These are phyloP conservation scores for Panzeria rudis DNA, from an alignment of 2,888 invertebrate genomes.

Conservation along the genomic window DNA sequence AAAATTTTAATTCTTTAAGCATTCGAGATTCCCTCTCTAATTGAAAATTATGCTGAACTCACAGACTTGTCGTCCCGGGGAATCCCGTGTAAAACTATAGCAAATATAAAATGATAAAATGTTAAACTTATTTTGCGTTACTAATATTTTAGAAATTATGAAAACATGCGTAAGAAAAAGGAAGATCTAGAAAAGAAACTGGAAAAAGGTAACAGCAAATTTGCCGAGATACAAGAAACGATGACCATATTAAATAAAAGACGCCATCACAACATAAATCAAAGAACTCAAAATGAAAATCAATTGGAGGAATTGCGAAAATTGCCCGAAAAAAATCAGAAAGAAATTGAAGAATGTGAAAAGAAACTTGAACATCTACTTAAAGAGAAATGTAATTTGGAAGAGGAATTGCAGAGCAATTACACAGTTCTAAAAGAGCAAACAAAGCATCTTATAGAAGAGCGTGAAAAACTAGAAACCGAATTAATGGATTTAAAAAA, in stretches of 20 bases:
- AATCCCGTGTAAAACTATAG: no score
- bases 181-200: conserved; percentile 87
- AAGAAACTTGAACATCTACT: conserved; percentile 85
- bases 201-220: conserved; percentile 87
- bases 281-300: conserved; percentile 87
- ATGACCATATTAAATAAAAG: conserved; percentile 89
- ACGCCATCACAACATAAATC: conserved; percentile 89
- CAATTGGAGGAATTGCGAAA: conserved; percentile 87
- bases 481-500: conserved; percentile 89
- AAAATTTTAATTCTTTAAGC: no score
- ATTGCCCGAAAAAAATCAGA: conserved; percentile 89
- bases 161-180: conserved; percentile 85
- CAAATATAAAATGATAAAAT: no score
- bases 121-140: not conserved
- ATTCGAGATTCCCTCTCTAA: no score
- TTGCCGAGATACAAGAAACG: conserved; percentile 87
- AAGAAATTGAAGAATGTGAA: conserved; percentile 88
- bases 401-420: conserved; percentile 87
- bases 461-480: conserved; percentile 86
- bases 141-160: conserved; percentile 85
- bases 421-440: conserved; percentile 85
- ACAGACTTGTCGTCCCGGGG: no score
- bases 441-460: conserved; percentile 85
- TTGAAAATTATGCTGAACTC: no score
- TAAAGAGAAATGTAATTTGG: conserved; percentile 85